Base-by-base conservation (phyloP, 2,113 vertebrate genomes). In the Rhagologus leucostigma region DNA sequence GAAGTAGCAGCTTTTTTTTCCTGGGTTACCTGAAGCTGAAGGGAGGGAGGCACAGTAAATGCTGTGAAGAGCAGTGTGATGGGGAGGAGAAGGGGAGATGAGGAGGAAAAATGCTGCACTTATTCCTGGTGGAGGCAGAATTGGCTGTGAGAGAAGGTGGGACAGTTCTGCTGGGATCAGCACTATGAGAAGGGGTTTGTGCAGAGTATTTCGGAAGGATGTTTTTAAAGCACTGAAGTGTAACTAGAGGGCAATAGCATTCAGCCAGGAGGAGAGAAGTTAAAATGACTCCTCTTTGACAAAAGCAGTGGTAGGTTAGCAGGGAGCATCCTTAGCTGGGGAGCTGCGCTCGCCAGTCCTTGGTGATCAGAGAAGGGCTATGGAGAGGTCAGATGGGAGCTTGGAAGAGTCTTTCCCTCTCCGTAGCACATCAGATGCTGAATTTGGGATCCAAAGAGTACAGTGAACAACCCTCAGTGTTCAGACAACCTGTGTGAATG, bases 401-500 rank as follows among this genome's bases (percentile, higher is more conserved):
- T 77, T 77, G 67, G 60, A 81, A 62, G 55, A 86, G 71, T 27
- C 57, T 74, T 23, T 83, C 53, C n/a, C 76, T 89, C 91, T 95
- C 78, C 35, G 3, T 14, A 32, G 65, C 33, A 27, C 16, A 16
- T 83, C 83, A 67, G 81, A 84, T 8, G 5, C 63, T 92, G 77
- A 84, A 77, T 78, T 73, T 86, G 84, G 87, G 87, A 94, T 94
- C 96, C 93, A 93, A 94, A 96, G 93, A 95, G 84, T 89, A 87
- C 65, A 65, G 87, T 79, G 87, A 71, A 75, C 75, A 82, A 47
- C 67, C 64, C 80, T 65, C 52, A 39, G 82, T 70, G 81, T 88
- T 93, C 83, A 89, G 94, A 59, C 63, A 81, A 90, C 88, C 88
- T 79, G 82, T 91, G 82, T 92, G 81, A 88, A 89, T n/a, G 84